Percentiles rank a stretch among this genome's conserved stretches.
Conservation (phyloP, 2,797 vertebrate genomes). For the Astyanax mexicanus region DNA sequence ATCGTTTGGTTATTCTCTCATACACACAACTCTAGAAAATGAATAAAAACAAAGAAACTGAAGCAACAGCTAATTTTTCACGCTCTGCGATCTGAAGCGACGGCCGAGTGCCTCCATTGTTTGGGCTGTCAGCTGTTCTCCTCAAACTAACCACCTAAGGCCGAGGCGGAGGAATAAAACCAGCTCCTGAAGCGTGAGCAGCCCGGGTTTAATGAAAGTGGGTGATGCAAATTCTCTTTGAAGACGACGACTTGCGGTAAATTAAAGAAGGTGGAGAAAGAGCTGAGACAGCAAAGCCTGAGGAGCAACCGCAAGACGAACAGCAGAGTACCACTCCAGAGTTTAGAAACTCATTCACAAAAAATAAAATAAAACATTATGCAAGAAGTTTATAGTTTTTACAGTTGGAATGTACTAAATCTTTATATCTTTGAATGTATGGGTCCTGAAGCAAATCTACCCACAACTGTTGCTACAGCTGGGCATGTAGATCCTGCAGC, state of each 20-base stretch:
- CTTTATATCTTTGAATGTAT: too few relatives aligned
- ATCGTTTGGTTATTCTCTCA: background rate
- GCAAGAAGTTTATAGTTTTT: too few relatives aligned
- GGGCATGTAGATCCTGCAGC: too few relatives aligned
- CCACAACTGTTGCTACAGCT: too few relatives aligned
- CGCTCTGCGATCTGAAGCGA: background rate
- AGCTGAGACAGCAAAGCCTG: conserved; percentile 11
- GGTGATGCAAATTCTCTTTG: background rate
- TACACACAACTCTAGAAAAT: background rate
- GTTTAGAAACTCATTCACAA: too few relatives aligned
- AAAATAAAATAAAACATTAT: too few relatives aligned
- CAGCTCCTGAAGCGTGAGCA: background rate
- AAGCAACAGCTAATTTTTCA: background rate
- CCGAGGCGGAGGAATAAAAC: background rate
- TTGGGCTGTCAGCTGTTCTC: background rate
- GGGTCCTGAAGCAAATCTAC: too few relatives aligned
- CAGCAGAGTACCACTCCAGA: background rate
- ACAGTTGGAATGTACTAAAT: too few relatives aligned
- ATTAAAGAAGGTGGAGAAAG: conserved; percentile 1
- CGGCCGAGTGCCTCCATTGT: background rate
- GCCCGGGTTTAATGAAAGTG: background rate
- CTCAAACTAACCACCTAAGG: background rate
- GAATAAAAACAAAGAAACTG: background rate
- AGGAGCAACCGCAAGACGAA: background rate
- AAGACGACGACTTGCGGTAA: background rate